Conservation (phyloP, 2,797 vertebrate species). For the Sebastes alutus region DNA sequence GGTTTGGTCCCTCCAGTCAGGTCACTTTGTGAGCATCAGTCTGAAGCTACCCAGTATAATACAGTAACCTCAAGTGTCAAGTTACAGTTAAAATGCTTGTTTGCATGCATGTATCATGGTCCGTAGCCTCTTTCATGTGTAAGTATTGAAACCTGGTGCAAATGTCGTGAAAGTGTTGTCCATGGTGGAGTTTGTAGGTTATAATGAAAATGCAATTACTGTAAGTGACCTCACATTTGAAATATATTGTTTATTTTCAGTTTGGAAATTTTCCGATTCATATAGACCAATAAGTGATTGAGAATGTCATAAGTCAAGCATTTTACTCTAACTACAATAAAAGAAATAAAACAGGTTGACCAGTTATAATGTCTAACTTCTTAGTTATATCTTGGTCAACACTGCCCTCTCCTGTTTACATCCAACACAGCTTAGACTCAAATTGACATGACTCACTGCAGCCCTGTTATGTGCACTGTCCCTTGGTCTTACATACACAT, state of each 20-base stretch:
- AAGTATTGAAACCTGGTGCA: background rate
- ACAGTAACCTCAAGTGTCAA: conserved; percentile 5
- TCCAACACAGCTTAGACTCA: background rate
- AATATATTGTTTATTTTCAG: background rate
- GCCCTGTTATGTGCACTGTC: background rate
- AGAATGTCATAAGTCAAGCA: background rate
- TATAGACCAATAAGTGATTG: background rate
- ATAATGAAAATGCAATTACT: background rate
- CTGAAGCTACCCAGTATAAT: background rate
- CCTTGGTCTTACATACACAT: background rate
- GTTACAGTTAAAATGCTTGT: background rate
- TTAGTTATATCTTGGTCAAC: conserved; percentile 46
- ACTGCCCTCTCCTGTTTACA: conserved; percentile 72
- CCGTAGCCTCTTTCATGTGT: background rate
- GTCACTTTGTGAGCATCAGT: conserved; percentile 28
- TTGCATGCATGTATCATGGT: background rate
- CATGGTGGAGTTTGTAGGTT: background rate
- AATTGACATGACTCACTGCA: background rate
- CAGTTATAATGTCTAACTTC: background rate
- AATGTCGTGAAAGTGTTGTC: background rate
- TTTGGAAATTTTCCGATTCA: background rate
- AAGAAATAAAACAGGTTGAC: background rate
- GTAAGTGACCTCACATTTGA: background rate
- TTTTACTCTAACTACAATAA: background rate
- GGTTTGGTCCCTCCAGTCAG: conserved; percentile 48